These are phyloP conservation scores for Hoplodrina blanda DNA, from an alignment of 2,888 invertebrate species.

Conservation along the genomic window DNA sequence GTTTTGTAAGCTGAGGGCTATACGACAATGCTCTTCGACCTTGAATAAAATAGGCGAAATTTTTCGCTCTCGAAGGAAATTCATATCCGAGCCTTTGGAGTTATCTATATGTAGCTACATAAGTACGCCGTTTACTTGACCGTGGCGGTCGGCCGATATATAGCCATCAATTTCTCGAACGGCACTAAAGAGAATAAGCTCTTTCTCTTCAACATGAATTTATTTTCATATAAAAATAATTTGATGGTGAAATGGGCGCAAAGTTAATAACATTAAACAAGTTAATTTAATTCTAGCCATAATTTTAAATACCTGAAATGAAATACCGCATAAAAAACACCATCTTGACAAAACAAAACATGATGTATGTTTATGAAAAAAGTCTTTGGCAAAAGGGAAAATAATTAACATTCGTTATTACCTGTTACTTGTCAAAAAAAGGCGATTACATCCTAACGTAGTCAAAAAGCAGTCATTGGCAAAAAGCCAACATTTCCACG, in stretches of 20 bases:
- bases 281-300: background rate
- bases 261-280: background rate
- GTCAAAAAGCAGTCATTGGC: background rate
- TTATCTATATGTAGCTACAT: conserved; percentile 23
- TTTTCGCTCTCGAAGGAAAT: conserved; percentile 30
- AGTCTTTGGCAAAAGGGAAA: background rate
- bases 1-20: conserved; percentile 39
- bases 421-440: background rate
- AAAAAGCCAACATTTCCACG: background rate
- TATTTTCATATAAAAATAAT: conserved; percentile 18
- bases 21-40: conserved; percentile 32
- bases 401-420: background rate
- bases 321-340: background rate
- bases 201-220: conserved; percentile 37
- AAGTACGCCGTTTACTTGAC: conserved; percentile 41
- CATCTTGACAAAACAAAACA: no score
- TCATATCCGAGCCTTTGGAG: conserved; percentile 36
- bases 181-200: conserved; percentile 40
- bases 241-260: background rate
- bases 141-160: conserved; percentile 25
- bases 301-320: background rate
- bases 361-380: background rate
- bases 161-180: conserved; percentile 27
- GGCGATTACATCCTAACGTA: background rate
- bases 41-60: conserved; percentile 46